These are phyloP conservation scores for Tragelaphus imberbis DNA, from an alignment of 2,113 vertebrate species.

Conservation along the genomic window DNA sequence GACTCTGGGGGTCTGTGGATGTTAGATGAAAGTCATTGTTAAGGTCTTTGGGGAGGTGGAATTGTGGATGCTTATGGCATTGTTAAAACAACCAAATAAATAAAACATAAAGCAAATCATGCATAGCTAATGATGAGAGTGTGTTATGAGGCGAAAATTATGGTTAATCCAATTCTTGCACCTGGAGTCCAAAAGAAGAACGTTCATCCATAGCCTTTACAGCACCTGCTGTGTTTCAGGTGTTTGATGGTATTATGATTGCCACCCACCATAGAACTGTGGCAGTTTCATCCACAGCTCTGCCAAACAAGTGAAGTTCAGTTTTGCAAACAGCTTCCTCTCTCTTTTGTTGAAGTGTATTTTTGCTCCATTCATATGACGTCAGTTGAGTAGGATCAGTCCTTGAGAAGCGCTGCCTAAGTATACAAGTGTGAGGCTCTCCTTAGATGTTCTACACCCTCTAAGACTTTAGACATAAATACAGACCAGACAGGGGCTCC, in stretches of 20 bases:
- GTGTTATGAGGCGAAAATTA: neutral
- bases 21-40: neutral
- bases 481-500: neutral
- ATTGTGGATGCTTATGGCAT: neutral
- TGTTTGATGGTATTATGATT: neutral
- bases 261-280: neutral
- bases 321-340: neutral
- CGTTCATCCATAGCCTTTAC: rapidly evolving
- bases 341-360: neutral
- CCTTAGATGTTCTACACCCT: neutral
- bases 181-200: neutral
- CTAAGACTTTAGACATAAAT: neutral
- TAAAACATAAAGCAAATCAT: neutral
- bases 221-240: neutral
- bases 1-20: neutral
- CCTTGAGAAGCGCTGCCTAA: neutral
- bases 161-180: neutral
- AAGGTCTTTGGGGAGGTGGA: neutral
- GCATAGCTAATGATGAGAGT: neutral
- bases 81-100: neutral
- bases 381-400: neutral
- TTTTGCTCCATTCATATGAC: neutral
- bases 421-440: neutral
- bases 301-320: neutral
- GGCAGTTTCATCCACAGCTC: neutral